Conservation (phyloP, 2,113 vertebrate genomes). For the Gorsachius goisagi region DNA sequence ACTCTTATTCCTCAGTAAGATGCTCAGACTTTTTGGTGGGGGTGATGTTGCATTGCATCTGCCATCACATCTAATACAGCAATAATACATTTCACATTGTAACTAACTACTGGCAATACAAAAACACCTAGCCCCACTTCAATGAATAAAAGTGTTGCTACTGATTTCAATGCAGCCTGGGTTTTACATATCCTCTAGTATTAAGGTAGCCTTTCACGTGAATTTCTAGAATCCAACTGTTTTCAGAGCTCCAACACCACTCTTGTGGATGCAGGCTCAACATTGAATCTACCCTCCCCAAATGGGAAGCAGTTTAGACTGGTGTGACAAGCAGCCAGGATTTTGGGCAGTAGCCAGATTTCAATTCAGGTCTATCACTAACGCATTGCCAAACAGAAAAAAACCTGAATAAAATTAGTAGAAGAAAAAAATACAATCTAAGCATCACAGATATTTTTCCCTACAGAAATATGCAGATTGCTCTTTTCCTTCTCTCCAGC, state of each 20-base stretch:
- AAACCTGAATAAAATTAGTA: background rate
- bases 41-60: background rate
- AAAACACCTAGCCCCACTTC: background rate
- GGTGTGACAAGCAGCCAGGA: background rate
- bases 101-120: background rate
- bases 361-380: background rate
- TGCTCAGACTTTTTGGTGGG: background rate
- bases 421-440: background rate
- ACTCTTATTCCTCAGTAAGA: background rate
- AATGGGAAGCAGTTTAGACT: background rate
- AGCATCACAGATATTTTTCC: background rate
- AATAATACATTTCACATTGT: background rate
- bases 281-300: background rate
- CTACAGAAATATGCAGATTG: background rate
- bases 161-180: background rate
- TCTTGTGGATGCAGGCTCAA: background rate
- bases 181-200: rapidly evolving
- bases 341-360: background rate
- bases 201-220: background rate
- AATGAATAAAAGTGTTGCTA: rapidly evolving
- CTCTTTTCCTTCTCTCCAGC: background rate
- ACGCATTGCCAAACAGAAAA: background rate
- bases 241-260: background rate
- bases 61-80: background rate
- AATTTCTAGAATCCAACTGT: background rate